Percentiles rank a stretch among this genome's conserved stretches.
Evolutionary conservation across 2,797 vertebrate species (phyloP).

Genomic region (Clamator glandarius): DNA sequence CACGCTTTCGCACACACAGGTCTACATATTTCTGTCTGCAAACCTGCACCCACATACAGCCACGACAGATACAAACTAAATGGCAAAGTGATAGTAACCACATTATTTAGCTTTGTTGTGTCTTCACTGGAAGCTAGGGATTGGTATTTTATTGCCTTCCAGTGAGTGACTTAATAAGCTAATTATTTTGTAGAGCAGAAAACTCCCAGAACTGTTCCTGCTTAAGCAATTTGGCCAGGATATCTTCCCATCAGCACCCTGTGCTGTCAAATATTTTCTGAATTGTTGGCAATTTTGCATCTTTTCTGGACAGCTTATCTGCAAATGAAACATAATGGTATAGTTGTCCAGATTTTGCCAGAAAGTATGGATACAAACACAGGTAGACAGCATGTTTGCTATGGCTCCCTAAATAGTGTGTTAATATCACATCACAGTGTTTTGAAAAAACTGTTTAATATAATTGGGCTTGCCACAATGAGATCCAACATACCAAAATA

Average conservation of each 20-base stretch:
- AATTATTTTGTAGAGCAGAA: constrained; percentile 52
- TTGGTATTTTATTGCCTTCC: constrained; percentile 34
- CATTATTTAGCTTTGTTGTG: background rate
- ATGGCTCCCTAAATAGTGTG: background rate
- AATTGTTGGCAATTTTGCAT: constrained; percentile 21
- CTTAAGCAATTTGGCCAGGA: constrained; percentile 30
- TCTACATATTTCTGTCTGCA: background rate
- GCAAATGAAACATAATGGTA: background rate
- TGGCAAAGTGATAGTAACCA: background rate
- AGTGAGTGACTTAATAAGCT: constrained; percentile 33
- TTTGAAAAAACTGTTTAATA: background rate
- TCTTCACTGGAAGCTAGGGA: background rate
- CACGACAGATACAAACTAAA: background rate
- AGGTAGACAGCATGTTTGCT: background rate
- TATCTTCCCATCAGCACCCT: constrained; percentile 27
- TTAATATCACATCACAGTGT: background rate
- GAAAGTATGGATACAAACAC: background rate
- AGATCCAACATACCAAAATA: background rate
- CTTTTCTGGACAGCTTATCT: constrained; percentile 1
- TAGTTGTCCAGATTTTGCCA: background rate
- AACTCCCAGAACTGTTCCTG: constrained; percentile 10
- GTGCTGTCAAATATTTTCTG: constrained; percentile 9
- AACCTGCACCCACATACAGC: background rate
- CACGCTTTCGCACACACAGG: background rate
- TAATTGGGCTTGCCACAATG: background rate